Conservation (phyloP, 2,797 vertebrate genomes). For the Synanceia verrucosa region DNA sequence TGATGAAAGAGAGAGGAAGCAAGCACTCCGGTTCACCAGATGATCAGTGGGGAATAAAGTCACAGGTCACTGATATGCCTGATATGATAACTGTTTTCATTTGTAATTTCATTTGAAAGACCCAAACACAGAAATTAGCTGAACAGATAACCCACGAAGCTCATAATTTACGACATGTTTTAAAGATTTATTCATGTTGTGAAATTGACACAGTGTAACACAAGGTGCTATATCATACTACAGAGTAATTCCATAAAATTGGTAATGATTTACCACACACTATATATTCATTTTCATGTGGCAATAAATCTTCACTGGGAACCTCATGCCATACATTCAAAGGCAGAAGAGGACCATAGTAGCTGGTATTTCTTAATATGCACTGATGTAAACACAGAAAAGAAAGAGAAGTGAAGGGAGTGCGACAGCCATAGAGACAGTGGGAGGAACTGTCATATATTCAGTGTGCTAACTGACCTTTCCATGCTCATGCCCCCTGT, state of each 20-base stretch:
- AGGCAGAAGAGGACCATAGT: background rate
- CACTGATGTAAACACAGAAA: slow-evolving; percentile 24
- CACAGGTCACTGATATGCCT: background rate
- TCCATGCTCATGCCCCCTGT: slow-evolving; percentile 72
- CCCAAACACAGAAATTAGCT: slow-evolving; percentile 7
- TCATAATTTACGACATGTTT: slow-evolving; percentile 10
- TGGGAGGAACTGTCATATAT: slow-evolving; percentile 50
- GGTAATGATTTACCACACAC: slow-evolving; percentile 31
- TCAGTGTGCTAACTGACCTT: slow-evolving; percentile 74
- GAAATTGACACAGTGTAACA: slow-evolving; percentile 16
- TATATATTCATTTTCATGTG: slow-evolving; percentile 33
- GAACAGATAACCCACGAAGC: background rate
- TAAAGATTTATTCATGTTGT: slow-evolving; percentile 15
- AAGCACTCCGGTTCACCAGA: background rate
- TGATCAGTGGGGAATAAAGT: background rate
- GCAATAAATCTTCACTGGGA: slow-evolving; percentile 36
- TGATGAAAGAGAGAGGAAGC: background rate
- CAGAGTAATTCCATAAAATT: slow-evolving; percentile 35
- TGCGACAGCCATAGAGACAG: slow-evolving; percentile 36
- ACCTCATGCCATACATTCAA: slow-evolving; percentile 31
- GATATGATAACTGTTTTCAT: background rate
- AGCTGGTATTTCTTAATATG: slow-evolving; percentile 1
- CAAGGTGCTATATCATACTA: slow-evolving; percentile 6
- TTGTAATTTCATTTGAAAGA: slow-evolving; percentile 2
- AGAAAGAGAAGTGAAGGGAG: slow-evolving; percentile 3